These are phyloP conservation scores for Cranoglanis bouderius DNA, from an alignment of 2,113 vertebrate genomes.

Conservation along the genomic window DNA sequence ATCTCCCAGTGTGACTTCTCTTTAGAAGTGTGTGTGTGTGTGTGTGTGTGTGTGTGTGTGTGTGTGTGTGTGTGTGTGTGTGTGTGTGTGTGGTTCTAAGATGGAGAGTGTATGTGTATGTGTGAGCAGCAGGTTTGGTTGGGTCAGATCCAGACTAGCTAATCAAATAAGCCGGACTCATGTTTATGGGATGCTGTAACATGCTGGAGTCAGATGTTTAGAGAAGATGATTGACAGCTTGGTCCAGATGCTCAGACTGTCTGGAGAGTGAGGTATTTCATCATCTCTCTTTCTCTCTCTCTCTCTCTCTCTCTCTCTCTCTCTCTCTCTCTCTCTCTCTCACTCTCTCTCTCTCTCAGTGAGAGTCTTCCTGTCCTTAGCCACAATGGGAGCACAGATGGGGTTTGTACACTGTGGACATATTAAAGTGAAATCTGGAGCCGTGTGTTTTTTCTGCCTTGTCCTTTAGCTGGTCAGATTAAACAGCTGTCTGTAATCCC, in stretches of 20 bases:
- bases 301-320: not conserved
- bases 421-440: constrained; percentile 75
- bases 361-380: constrained; percentile 63
- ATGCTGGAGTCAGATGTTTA: constrained; percentile 21
- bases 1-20: constrained; percentile 55
- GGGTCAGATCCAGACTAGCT: constrained; percentile 22
- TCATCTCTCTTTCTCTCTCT: not conserved
- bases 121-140: constrained; percentile 1
- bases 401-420: constrained; percentile 67
- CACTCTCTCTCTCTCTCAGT: constrained; percentile 15
- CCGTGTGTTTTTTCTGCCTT: constrained; percentile 53
- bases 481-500: constrained; percentile 81
- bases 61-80: constrained; percentile 29
- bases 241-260: constrained; percentile 12
- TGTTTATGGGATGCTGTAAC: not conserved
- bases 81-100: constrained; percentile 26
- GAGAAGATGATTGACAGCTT: constrained; percentile 25
- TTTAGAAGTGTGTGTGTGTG: constrained; percentile 47
- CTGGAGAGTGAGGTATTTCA: not conserved
- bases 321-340: not conserved
- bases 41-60: constrained; percentile 30
- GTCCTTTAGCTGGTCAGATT: constrained; percentile 77
- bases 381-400: constrained; percentile 70
- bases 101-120: constrained; percentile 16
- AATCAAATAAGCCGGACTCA: constrained; percentile 9